Evolutionary conservation across 2,113 vertebrate species (phyloP), one percentile per base, ranked within the genome.

Genomic region (Paradisaea rubra): DNA sequence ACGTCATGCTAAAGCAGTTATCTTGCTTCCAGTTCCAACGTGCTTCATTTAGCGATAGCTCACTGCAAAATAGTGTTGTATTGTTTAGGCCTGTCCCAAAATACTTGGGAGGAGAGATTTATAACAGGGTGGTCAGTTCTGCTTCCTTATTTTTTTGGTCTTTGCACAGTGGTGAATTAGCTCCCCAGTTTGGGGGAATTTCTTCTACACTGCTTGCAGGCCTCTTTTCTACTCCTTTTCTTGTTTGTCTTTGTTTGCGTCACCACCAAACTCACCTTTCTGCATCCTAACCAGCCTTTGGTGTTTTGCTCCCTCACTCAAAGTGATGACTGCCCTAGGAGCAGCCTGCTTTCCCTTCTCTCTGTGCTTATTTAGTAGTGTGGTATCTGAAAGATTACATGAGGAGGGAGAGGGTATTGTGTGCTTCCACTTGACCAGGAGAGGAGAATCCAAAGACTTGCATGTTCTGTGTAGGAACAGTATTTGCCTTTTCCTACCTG

Each of bases 71-170:
- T 91, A 89, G 21, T 33, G 9, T 45, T 77, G 59, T 73, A 86
- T 96, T 96, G 90, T 95, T 82, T 53, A 85, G 54, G 50, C 50
- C 68, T 90, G 79, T 80, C 74, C 71, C 68, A 73, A 83, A 96
- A 91, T 66, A 85, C 63, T 79, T 82, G 13, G 0, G 21, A 59
- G 33, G 93, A 91, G 52, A 89, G 89, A 89, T 96, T 94, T 94
- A 85, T 72, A 44, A 11, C 47, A 54, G 78, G 35, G 50, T 70
- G 45, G 78, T 77, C 37, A 56, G 45, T 82, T 92, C 30, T 76
- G 18, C 37, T 92, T 87, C 81, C 85, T 89, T 87, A 17, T 94
- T 91, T 82, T 39, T 69, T 63, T 72, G 37, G 42, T 66, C 30
- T 85, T 57, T 27, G 23, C 23, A 21, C 12, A 45, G 53, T 59